Evolutionary conservation across 2,888 invertebrate species (phyloP).

Genomic region (Prenolepis imparis): DNA sequence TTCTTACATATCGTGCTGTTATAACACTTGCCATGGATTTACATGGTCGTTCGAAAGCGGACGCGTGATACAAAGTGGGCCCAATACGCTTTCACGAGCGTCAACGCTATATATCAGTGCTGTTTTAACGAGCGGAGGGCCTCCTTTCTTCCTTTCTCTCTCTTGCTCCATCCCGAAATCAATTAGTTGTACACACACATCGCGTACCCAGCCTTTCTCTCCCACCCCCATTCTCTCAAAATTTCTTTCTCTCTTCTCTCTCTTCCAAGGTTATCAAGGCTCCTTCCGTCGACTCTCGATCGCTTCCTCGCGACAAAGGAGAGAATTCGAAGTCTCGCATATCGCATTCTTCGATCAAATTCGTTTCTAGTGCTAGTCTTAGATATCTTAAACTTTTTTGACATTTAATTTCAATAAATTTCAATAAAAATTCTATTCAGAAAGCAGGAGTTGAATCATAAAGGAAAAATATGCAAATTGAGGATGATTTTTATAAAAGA

Average conservation of each 20-base stretch:
- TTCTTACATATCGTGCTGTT: background rate
- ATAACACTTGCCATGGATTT: constrained; percentile 45
- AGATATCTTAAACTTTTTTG: constrained; percentile 22
- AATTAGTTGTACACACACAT: constrained; percentile 51
- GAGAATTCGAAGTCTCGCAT: constrained; percentile 1
- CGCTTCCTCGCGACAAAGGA: constrained; percentile 49
- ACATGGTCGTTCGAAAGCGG: constrained; percentile 48
- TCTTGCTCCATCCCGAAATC: constrained; percentile 31
- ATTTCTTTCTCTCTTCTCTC: constrained; percentile 31
- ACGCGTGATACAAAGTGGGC: constrained; percentile 25
- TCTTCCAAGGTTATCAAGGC: constrained; percentile 49
- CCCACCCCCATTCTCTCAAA: background rate
- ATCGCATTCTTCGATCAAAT: constrained; percentile 14
- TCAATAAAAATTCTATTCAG: background rate
- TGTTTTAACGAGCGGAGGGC: constrained; percentile 46
- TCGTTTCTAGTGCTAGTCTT: background rate
- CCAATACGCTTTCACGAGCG: constrained; percentile 39
- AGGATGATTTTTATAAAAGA: constrained; percentile 11
- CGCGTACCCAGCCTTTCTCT: constrained; percentile 47
- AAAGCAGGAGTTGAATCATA: constrained; percentile 6
- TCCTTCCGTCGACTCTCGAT: constrained; percentile 32
- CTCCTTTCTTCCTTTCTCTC: constrained; percentile 32
- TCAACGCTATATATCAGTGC: constrained; percentile 54
- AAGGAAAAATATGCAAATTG: background rate
- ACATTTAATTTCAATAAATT: background rate